These are phyloP conservation scores for Tragelaphus scriptus DNA, from an alignment of 2,113 vertebrate genomes.

Conservation along the genomic window DNA sequence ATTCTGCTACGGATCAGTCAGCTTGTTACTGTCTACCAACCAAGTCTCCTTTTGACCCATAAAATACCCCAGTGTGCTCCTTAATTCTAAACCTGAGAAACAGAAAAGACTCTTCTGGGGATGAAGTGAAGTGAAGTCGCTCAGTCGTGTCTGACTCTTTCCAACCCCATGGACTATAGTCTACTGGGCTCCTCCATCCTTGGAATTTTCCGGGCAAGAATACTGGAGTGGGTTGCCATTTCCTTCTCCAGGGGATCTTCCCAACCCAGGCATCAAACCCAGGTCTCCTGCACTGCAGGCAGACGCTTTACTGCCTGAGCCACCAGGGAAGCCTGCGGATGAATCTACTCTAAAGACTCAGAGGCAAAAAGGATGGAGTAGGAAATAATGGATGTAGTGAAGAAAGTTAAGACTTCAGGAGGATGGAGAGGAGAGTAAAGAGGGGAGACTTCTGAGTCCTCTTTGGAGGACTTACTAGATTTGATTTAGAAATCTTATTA, in stretches of 20 bases:
- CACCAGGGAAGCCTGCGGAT: neutral
- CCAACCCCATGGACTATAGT: too few relatives aligned
- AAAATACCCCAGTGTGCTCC: neutral
- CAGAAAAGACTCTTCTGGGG: neutral
- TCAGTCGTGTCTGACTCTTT: too few relatives aligned
- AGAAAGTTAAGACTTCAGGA: neutral
- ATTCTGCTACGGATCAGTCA: neutral
- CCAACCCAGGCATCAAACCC: too few relatives aligned
- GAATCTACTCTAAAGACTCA: neutral
- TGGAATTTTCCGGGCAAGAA: too few relatives aligned
- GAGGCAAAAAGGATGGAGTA: neutral
- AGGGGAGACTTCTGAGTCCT: neutral
- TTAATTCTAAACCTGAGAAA: neutral
- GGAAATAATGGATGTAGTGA: neutral
- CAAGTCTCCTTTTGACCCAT: neutral
- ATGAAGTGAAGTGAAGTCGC: neutral
- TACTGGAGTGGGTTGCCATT: too few relatives aligned
- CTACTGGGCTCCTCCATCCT: too few relatives aligned
- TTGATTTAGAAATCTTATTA: constrained; percentile 17
- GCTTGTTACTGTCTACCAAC: neutral
- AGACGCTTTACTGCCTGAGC: too few relatives aligned
- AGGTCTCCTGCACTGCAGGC: too few relatives aligned
- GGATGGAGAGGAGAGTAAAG: neutral
- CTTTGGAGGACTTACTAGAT: neutral
- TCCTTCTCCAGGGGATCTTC: too few relatives aligned